These are phyloP conservation scores for Nephrotoma guestfalica DNA, from an alignment of 2,888 invertebrate species.

Conservation along the genomic window DNA sequence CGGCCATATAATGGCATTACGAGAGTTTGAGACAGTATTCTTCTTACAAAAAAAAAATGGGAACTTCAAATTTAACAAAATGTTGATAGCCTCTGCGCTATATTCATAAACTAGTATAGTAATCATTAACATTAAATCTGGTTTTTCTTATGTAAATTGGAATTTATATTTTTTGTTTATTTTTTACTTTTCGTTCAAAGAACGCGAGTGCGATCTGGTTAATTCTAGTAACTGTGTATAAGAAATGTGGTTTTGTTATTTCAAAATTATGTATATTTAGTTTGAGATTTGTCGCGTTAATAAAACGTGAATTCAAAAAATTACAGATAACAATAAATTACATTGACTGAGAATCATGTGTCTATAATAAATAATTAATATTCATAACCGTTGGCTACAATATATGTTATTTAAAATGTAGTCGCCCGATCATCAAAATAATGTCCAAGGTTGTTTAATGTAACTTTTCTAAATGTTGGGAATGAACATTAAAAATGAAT, in stretches of 20 bases:
- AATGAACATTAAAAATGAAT: too few relatives aligned
- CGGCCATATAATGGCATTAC: too few relatives aligned
- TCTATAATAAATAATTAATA: background rate
- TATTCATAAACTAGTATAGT: too few relatives aligned
- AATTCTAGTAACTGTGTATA: background rate
- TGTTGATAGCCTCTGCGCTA: background rate
- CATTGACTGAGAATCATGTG: background rate
- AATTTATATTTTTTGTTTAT: background rate
- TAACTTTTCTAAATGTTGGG: background rate
- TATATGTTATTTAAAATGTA: background rate
- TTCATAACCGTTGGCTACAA: background rate
- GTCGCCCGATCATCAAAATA: background rate
- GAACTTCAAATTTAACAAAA: too few relatives aligned
- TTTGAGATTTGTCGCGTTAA: background rate
- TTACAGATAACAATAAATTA: background rate
- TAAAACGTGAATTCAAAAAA: background rate
- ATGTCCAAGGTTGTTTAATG: background rate
- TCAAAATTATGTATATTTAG: background rate
- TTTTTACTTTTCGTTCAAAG: background rate
- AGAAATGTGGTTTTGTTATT: background rate
- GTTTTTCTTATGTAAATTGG: background rate
- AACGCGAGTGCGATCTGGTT: background rate
- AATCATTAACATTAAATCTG: background rate
- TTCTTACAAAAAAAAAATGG: too few relatives aligned
- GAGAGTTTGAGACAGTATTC: too few relatives aligned